Evolutionary conservation across 2,888 invertebrate species (phyloP).

Genomic region (Microctonus aethiopoides): DNA sequence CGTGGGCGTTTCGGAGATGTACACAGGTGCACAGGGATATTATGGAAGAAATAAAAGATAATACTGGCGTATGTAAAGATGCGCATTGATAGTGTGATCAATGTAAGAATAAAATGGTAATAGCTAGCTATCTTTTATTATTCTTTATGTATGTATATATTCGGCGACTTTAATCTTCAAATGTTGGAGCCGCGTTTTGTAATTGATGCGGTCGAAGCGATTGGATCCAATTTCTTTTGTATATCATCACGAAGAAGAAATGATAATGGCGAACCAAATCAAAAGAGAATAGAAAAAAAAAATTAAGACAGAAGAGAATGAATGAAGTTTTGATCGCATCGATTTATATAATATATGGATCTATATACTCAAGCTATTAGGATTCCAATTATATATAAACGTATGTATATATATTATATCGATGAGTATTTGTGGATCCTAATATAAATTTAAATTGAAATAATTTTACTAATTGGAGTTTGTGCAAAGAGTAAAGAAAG

Average conservation of each 20-base stretch:
- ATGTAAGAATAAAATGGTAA: not conserved
- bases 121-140: not conserved
- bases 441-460: not conserved
- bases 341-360: conserved; percentile 1
- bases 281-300: conserved; percentile 21
- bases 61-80: not conserved
- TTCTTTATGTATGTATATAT: not conserved
- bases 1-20: not conserved
- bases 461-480: not conserved
- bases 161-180: not conserved
- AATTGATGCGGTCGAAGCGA: conserved; percentile 52
- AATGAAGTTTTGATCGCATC: conserved; percentile 24
- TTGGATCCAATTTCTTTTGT: conserved; percentile 58
- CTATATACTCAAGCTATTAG: conserved; percentile 11
- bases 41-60: not conserved
- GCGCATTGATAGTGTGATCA: not conserved
- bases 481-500: not conserved
- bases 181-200: conserved; percentile 30
- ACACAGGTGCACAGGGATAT: not conserved
- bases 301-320: not conserved
- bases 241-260: conserved; percentile 51
- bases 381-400: conserved; percentile 22
- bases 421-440: conserved; percentile 7
- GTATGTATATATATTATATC: too few relatives aligned
- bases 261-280: conserved; percentile 15